phyloP scores from a whole-genome alignment of 2,888 invertebrate genomes.

The Buathra laborator region DNA sequence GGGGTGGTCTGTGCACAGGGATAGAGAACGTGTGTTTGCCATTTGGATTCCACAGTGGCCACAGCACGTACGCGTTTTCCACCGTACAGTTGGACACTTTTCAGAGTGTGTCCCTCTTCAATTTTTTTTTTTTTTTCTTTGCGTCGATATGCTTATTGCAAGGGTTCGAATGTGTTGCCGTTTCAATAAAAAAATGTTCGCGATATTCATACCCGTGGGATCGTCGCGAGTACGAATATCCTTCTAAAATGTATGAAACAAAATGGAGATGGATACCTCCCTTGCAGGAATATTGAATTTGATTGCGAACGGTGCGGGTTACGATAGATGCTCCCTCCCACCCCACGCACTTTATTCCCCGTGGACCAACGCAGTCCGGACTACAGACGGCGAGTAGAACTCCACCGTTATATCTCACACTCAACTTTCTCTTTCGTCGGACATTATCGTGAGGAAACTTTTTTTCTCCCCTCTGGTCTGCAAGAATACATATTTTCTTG shows the following conservation, averaged over 20 bases:
- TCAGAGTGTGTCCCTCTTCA: not conserved
- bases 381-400: not conserved
- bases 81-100: slow-evolving; percentile 27
- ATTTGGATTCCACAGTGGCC: slow-evolving; percentile 72
- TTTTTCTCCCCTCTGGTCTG: slow-evolving; percentile 44
- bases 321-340: slow-evolving; percentile 18
- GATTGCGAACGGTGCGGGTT: slow-evolving; percentile 53
- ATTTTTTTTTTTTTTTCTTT: slow-evolving; percentile 40
- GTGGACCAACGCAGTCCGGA: not conserved
- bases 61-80: slow-evolving; percentile 22
- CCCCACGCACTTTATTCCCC: slow-evolving; percentile 38
- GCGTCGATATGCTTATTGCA: slow-evolving; percentile 35
- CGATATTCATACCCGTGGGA: slow-evolving; percentile 42
- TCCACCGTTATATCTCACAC: slow-evolving; percentile 38
- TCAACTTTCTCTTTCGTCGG: slow-evolving; percentile 61
- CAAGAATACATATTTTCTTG: slow-evolving; percentile 51
- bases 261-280: slow-evolving; percentile 51
- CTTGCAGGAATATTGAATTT: slow-evolving; percentile 65
- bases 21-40: slow-evolving; percentile 76
- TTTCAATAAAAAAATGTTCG: slow-evolving; percentile 59
- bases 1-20: slow-evolving; percentile 17
- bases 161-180: slow-evolving; percentile 1
- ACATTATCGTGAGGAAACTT: slow-evolving; percentile 59
- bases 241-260: slow-evolving; percentile 50
- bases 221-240: slow-evolving; percentile 27